These are phyloP conservation scores for Moxostoma hubbsi DNA, from an alignment of 2,797 vertebrate genomes.

Conservation along the genomic window DNA sequence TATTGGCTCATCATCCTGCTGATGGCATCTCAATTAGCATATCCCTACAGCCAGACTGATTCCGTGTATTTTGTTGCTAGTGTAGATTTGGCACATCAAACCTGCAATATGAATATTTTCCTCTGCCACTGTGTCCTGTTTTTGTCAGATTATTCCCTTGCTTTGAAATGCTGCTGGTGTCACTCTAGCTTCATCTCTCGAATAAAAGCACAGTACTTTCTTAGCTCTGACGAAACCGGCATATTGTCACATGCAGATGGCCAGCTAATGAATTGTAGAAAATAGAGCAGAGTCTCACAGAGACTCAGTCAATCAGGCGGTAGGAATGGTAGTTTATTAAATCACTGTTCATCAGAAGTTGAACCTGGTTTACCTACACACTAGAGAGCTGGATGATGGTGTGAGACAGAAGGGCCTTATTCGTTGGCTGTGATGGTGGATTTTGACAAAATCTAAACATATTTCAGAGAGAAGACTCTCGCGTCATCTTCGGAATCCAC, in stretches of 20 bases:
- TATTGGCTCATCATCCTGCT: conserved; percentile 33
- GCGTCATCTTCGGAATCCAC: not conserved
- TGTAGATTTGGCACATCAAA: not conserved
- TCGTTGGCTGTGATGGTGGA: not conserved
- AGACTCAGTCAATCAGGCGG: conserved; percentile 16
- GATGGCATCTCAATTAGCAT: conserved; percentile 27
- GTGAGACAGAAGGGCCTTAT: conserved; percentile 7
- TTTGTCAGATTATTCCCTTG: conserved; percentile 17
- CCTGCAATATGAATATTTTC: conserved; percentile 14
- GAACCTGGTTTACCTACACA: conserved; percentile 32
- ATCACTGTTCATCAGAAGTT: conserved; percentile 47
- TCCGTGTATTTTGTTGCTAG: conserved; percentile 25
- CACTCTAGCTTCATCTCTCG: conserved; percentile 4
- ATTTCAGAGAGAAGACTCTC: conserved; percentile 6
- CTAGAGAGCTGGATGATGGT: conserved; percentile 24
- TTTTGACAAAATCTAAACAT: conserved; percentile 6
- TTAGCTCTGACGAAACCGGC: conserved; percentile 25
- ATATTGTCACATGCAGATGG: conserved; percentile 49
- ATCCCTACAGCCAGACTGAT: conserved; percentile 3
- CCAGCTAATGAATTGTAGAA: conserved; percentile 43
- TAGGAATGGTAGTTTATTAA: conserved; percentile 39
- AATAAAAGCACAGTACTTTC: not conserved
- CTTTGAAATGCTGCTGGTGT: not conserved
- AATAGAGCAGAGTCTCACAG: conserved; percentile 35
- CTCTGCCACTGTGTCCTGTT: not conserved